Evolutionary conservation across 92 coral and sea anemone species (phyloP).

Genomic region (Zoanthus sociatus): DNA sequence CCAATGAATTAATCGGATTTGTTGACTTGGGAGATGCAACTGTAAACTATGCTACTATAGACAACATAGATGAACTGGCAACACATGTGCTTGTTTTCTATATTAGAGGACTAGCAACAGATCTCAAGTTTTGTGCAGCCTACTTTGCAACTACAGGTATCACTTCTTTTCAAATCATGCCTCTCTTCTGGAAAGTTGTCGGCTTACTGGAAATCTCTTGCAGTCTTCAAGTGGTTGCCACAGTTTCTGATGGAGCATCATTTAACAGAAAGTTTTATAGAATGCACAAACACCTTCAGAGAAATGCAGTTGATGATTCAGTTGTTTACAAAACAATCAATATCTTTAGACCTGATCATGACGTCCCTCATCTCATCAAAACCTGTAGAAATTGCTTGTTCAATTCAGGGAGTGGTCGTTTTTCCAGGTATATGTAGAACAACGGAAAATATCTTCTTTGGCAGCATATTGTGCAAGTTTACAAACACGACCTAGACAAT

Average conservation of each 20-base stretch:
- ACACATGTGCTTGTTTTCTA: constrained; percentile 54
- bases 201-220: constrained; percentile 16
- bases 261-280: neutral
- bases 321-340: too few relatives aligned
- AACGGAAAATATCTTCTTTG: too few relatives aligned
- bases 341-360: too few relatives aligned
- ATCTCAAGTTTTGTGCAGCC: constrained; percentile 21
- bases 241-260: neutral
- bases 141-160: constrained; percentile 42
- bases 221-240: constrained; percentile 21
- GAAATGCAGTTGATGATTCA: too few relatives aligned
- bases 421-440: too few relatives aligned
- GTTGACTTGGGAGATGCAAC: constrained; percentile 61
- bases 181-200: constrained; percentile 41
- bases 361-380: too few relatives aligned
- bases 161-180: constrained; percentile 24
- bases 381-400: too few relatives aligned
- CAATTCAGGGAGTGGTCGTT: too few relatives aligned
- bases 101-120: constrained; percentile 50
- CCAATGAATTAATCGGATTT: constrained; percentile 65
- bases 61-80: constrained; percentile 31
- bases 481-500: too few relatives aligned
- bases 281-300: neutral
- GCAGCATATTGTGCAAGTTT: too few relatives aligned
- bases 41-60: constrained; percentile 47